Evolutionary conservation across 37 sponge, comb jelly and placozoan genomes (phyloP), one percentile per base, ranked within the genome.

Genomic region (Agelas oroides): DNA sequence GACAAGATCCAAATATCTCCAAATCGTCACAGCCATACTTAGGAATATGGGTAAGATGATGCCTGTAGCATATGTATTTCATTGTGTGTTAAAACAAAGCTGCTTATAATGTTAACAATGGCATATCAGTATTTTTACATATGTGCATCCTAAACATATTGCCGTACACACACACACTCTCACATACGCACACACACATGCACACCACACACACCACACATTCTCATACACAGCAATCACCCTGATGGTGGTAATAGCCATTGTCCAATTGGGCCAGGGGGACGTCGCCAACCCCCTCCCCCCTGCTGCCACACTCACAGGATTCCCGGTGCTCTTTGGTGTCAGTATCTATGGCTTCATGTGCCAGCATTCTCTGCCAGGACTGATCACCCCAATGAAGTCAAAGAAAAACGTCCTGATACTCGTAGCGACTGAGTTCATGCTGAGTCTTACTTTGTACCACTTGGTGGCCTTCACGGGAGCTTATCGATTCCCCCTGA

Each of bases 361-460:
- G 97, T 99, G 99, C 77, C 99, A 99, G 65, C 99, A 99, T 61
- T 99, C 99, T 21, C 93, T 99, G 15, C 99, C 99, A 0, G 99
- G 98, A 1, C 91, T 99, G 83, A 62, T 99, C 85, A 99, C 99
- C 0, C 99, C 99, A 46, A 97, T 99, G 90, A 87, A 37, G 52
- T 66, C 75, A 56, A 97, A 99, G 85, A 83, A 76, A 21, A 39
- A 84, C 62, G 73, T 97, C 21, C 88, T 85, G 62, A 18, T 41
- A 23, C 74, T 97, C 32, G 65, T 97, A 37, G 25, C 84, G 35
- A 39, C 37, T 20, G 95, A 90, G 56, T 93, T 89, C 33, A 25
- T 71, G 0, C 53, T 87, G 2, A 81, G 95, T 65, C 85, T 97
- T 1, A 32, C 84, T 59, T 60, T 95, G 69, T 99, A 99, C 80